Evolutionary conservation across 2,113 vertebrate genomes (phyloP).

Genomic region (Cochlearius cochlearius): DNA sequence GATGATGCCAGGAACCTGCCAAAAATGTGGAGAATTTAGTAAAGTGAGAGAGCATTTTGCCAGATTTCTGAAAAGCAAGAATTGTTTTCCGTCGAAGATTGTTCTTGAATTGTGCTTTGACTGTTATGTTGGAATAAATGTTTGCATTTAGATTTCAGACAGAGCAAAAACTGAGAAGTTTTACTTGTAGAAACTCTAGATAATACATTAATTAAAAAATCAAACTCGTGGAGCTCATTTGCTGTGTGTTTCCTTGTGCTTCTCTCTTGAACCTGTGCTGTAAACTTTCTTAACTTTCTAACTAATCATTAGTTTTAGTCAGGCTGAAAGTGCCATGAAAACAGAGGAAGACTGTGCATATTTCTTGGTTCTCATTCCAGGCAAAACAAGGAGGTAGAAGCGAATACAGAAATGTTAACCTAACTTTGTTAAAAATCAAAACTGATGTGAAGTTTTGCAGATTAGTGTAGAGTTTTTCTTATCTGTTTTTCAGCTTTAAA

Average conservation of each 20-base stretch:
- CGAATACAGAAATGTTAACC: neutral
- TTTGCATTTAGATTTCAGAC: neutral
- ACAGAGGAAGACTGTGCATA: neutral
- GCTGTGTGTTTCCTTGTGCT: neutral
- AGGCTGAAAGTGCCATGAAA: neutral
- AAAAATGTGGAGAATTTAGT: neutral
- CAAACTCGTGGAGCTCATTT: neutral
- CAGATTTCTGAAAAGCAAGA: neutral
- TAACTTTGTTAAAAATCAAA: neutral
- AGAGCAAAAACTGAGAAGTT: neutral
- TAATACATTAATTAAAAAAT: neutral
- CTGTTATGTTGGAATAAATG: neutral
- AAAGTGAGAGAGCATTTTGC: neutral
- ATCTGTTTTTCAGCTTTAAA: neutral
- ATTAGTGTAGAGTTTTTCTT: neutral
- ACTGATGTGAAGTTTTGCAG: rapidly evolving
- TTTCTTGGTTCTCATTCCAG: constrained; percentile 11
- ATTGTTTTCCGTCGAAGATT: neutral
- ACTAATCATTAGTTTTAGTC: neutral
- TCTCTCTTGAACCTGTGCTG: neutral
- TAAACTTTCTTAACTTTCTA: neutral
- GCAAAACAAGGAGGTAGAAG: neutral
- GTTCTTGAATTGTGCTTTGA: neutral
- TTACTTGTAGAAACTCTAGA: neutral
- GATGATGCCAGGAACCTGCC: neutral